Conservation (phyloP, 2,113 vertebrate genomes). For the Gymnarchus niloticus region DNA sequence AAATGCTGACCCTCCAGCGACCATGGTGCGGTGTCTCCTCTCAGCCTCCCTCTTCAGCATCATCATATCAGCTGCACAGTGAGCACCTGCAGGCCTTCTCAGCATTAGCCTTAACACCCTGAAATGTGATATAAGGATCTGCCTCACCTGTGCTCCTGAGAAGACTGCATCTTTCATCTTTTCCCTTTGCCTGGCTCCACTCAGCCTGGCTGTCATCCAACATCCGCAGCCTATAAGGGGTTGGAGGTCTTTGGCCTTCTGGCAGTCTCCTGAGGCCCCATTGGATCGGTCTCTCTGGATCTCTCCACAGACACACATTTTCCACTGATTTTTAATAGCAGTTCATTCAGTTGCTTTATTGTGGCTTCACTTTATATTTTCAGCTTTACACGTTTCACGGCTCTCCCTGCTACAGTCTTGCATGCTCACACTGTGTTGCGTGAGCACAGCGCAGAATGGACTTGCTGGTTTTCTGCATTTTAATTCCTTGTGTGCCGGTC, state of each 20-base stretch:
- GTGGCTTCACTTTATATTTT: neutral
- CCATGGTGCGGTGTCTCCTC: neutral
- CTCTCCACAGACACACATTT: neutral
- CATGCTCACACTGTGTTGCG: neutral
- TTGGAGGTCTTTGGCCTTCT: neutral
- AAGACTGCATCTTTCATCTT: neutral
- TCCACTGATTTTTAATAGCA: neutral
- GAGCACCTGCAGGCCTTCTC: neutral
- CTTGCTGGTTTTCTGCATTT: neutral
- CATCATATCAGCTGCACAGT: neutral
- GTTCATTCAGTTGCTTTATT: neutral
- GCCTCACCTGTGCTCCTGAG: neutral
- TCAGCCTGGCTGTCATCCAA: neutral
- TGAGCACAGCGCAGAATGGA: neutral
- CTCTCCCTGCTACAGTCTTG: neutral
- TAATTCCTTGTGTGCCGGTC: constrained; percentile 25
- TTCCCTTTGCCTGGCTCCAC: neutral
- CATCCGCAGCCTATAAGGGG: neutral
- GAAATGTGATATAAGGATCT: neutral
- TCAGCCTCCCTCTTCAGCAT: neutral
- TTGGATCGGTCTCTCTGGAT: neutral
- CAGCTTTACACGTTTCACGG: neutral
- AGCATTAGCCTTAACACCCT: neutral
- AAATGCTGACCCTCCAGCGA: neutral
- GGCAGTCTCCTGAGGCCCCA: neutral